phyloP scores from a whole-genome alignment of 2,888 invertebrate species.

The Biston stratarius region DNA sequence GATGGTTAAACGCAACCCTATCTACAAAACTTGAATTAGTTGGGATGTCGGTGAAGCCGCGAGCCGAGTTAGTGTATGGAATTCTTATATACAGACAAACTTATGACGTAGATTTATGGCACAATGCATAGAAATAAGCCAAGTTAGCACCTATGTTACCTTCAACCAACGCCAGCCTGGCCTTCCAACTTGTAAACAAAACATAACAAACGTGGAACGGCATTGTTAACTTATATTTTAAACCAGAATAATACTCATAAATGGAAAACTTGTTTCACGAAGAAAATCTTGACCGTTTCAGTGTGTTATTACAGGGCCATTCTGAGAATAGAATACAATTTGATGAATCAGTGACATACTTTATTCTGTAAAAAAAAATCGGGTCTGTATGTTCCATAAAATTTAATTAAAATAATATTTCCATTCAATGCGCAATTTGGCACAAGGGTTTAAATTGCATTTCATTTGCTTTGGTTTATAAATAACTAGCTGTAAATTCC shows the following conservation, averaged over 20 bases:
- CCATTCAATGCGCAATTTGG: too few relatives aligned
- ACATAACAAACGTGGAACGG: constrained; percentile 13
- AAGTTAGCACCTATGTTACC: constrained; percentile 31
- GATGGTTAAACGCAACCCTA: too few relatives aligned
- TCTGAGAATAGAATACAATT: not conserved
- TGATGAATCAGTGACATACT: too few relatives aligned
- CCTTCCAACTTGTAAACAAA: constrained; percentile 25
- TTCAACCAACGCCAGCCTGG: constrained; percentile 18
- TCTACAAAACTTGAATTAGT: too few relatives aligned
- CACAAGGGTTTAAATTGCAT: too few relatives aligned
- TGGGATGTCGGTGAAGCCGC: too few relatives aligned
- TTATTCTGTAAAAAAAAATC: not conserved
- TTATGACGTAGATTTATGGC: not conserved
- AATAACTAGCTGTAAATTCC: too few relatives aligned
- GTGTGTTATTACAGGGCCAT: not conserved
- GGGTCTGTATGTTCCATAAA: not conserved
- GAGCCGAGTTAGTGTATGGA: too few relatives aligned
- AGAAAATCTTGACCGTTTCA: constrained; percentile 11
- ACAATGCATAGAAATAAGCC: not conserved
- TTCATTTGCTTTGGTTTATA: too few relatives aligned
- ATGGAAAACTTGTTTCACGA: constrained; percentile 20
- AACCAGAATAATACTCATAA: constrained; percentile 8
- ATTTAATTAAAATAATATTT: too few relatives aligned
- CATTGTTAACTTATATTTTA: constrained; percentile 15
- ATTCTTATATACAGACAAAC: not conserved